phyloP scores from a whole-genome alignment of 1,140 invertebrate species.

The Macrotrachela quadricornifera region DNA sequence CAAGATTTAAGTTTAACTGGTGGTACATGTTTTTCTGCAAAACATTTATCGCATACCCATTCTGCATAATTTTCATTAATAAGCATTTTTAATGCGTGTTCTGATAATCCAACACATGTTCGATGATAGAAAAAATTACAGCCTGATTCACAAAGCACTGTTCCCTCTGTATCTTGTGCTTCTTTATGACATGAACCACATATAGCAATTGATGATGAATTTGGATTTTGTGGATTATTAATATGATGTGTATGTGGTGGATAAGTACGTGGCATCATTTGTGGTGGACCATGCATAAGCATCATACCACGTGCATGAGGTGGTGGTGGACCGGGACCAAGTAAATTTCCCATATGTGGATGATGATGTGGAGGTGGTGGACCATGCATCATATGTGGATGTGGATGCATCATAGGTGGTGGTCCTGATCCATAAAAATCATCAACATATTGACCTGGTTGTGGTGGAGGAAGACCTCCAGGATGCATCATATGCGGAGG shows the following conservation, averaged over 20 bases:
- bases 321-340: neutral
- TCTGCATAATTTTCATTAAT: conserved; percentile 85
- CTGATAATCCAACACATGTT: conserved; percentile 72
- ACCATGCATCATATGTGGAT: conserved; percentile 1
- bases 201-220: conserved; percentile 85
- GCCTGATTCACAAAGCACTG: conserved; percentile 85
- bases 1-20: conserved; percentile 78
- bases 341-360: neutral
- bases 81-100: conserved; percentile 70
- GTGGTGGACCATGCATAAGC: neutral
- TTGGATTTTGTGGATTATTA: conserved; percentile 90
- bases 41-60: conserved; percentile 94
- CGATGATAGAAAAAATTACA: conserved; percentile 94
- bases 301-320: neutral
- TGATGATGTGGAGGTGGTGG: neutral
- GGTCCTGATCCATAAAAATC: neutral
- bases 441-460: neutral
- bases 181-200: conserved; percentile 90
- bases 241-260: conserved; percentile 87
- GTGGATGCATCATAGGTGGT: conserved; percentile 1
- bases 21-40: conserved; percentile 73
- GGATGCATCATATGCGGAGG: conserved; percentile 2
- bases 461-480: neutral
- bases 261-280: conserved; percentile 37
- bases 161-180: conserved; percentile 94